These are phyloP conservation scores for Hemiprocne comata DNA, from an alignment of 2,113 vertebrate genomes.

Conservation along the genomic window DNA sequence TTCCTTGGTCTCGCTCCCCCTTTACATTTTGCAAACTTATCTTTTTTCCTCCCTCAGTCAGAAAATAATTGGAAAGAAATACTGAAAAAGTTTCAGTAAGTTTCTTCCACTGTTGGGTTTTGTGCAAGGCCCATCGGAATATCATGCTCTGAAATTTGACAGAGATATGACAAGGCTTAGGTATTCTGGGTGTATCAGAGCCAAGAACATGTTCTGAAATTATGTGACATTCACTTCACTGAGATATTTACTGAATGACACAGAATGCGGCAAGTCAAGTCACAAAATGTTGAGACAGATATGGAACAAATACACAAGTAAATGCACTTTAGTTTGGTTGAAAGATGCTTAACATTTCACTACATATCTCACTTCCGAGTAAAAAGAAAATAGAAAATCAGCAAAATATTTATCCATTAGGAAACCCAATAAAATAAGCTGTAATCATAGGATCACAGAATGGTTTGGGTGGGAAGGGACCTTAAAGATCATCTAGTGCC, in stretches of 20 bases:
- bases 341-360: background rate
- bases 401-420: background rate
- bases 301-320: slow-evolving; percentile 11
- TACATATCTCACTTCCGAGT: background rate
- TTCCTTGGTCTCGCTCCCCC: background rate
- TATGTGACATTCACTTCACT: background rate
- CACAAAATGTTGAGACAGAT: slow-evolving; percentile 9
- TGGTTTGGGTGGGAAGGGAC: too few species aligned
- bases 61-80: background rate
- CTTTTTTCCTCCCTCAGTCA: background rate
- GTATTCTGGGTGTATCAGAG: background rate
- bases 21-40: background rate
- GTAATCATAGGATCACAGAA: background rate
- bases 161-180: background rate
- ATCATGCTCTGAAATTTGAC: background rate
- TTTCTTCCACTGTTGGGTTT: background rate
- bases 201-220: background rate
- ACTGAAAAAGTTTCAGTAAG: background rate
- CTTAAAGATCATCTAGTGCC: too few species aligned
- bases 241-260: background rate
- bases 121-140: background rate
- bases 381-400: background rate
- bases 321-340: background rate
- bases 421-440: background rate
- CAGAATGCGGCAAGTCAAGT: background rate